phyloP scores from a whole-genome alignment of 2,797 vertebrate species.

The Esox masquinongy region DNA sequence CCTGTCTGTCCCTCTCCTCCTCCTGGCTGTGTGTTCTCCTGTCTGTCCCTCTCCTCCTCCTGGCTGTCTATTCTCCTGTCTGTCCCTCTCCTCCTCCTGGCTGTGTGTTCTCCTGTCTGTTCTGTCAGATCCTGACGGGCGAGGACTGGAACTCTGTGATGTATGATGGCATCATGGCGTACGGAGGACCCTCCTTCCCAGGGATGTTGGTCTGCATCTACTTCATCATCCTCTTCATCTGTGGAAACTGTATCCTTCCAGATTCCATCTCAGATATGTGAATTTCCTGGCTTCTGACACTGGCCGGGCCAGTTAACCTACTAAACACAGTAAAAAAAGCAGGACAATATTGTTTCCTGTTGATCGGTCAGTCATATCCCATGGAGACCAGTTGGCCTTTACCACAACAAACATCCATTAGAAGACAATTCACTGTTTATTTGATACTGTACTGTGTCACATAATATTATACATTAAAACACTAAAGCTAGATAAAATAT shows the following conservation, averaged over 20 bases:
- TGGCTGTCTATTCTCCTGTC: background rate
- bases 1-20: background rate
- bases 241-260: slow-evolving; percentile 88
- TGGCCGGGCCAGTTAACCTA: background rate
- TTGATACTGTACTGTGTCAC: no score
- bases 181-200: slow-evolving; percentile 97
- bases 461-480: no score
- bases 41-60: no score
- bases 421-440: no score
- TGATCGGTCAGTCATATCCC: background rate
- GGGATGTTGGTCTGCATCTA: slow-evolving; percentile 99
- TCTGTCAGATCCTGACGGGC: slow-evolving; percentile 93
- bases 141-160: slow-evolving; percentile 99
- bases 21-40: background rate
- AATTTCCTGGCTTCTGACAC: background rate
- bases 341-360: background rate
- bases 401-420: no score
- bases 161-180: slow-evolving; percentile 99
- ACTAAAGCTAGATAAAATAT: no score
- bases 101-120: background rate
- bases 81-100: background rate
- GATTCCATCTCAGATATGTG: background rate
- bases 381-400: no score
- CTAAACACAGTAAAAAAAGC: background rate
- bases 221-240: slow-evolving; percentile 99